Evolutionary conservation across 2,113 vertebrate species (phyloP).

Genomic region (Poeciliopsis occidentalis): DNA sequence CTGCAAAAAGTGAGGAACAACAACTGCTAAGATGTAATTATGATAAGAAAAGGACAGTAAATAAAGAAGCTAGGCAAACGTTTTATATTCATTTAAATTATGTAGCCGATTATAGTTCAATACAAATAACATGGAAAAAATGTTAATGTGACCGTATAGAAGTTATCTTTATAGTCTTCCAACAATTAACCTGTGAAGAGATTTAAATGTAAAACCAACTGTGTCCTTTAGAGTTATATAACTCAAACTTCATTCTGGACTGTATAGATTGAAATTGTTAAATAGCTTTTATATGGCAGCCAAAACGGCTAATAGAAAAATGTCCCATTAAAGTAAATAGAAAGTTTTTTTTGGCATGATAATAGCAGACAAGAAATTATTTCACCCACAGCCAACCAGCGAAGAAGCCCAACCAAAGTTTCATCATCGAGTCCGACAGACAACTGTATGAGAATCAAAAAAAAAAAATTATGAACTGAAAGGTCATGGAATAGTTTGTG

Average conservation of each 20-base stretch:
- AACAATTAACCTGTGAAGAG: neutral
- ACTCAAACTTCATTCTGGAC: neutral
- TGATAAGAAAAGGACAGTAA: slow-evolving; percentile 5
- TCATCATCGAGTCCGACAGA: neutral
- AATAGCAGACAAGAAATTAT: neutral
- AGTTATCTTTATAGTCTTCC: neutral
- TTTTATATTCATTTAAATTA: slow-evolving; percentile 2
- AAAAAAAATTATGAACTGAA: neutral
- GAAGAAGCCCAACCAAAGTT: neutral
- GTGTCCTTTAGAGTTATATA: neutral
- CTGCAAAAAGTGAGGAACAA: neutral
- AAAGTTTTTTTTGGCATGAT: neutral
- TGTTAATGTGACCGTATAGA: neutral
- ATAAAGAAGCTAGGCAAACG: neutral
- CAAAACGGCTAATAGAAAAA: too few relatives aligned
- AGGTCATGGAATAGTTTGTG: neutral
- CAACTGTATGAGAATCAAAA: neutral
- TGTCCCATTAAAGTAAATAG: too few relatives aligned
- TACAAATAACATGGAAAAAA: neutral
- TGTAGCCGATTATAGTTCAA: neutral
- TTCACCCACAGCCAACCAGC: neutral
- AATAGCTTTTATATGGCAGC: too few relatives aligned
- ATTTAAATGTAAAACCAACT: neutral
- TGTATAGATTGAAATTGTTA: too few relatives aligned
- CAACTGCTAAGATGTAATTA: slow-evolving; percentile 7